Evolutionary conservation across 1,140 invertebrate species (phyloP), one percentile per base, ranked within the genome.

Genomic region (Drosophila nigromelanica): DNA sequence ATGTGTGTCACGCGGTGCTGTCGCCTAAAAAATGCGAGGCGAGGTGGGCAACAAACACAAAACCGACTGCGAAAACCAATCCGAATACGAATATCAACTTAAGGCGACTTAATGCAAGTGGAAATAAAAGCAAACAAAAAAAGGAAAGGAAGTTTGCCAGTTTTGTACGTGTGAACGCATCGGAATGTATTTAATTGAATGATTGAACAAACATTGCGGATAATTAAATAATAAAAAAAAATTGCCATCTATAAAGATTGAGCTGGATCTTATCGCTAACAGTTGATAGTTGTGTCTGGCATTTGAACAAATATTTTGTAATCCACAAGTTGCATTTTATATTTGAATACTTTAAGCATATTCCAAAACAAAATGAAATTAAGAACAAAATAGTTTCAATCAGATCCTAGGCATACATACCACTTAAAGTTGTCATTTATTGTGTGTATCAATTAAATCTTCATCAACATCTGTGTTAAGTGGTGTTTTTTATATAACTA

Each of bases 121-220:
- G 18, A 63, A 61, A 82, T 59, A 48, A 61, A 40, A 5, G 10
- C 12, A 40, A 40, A 18, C 18, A 18, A 18, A 18, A 70, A 74
- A 56, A 45, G 63, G 48, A 76, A 78, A 82, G 81, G 81, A 87
- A 81, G 70, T 62, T 67, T 72, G 67, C 45, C 62, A 21, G 27
- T 51, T 79, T 79, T 35, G 76, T 54, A 78, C 69, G 78, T 72
- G 75, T 63, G 60, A 87, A 78, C 75, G 67, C 81, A 69, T 81
- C 35, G 81, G 82, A 86, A 86, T 86, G 82, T 78, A 87, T 87
- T 86, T 76, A 76, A 87, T 78, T 87, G 66, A 86, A 68, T 76
- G 60, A 80, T 67, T 63, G 68, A 80, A 76, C 58, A 80, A 76
- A 58, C 33, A 51, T 47, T 60, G 21, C 15, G 11, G 14, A 14